Percentiles rank a stretch among this genome's conserved stretches.
Evolutionary conservation across 2,888 invertebrate genomes (phyloP).

Genomic region (Terebella lapidaria): DNA sequence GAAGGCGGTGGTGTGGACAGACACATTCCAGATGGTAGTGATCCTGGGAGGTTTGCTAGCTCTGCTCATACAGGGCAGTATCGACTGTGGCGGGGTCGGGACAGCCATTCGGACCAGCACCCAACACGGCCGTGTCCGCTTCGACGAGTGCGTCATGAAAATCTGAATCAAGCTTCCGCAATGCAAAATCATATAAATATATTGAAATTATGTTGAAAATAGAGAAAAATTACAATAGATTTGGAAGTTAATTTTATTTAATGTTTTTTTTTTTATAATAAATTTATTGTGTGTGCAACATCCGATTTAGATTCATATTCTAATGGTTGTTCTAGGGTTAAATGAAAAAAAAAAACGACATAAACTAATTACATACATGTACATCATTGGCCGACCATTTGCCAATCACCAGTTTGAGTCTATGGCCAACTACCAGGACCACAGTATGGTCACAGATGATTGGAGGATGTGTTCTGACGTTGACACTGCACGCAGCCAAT

Average conservation of each 20-base stretch:
- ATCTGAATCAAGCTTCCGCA: too few species aligned
- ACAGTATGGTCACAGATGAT: conserved; percentile 79
- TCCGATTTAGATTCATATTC: too few species aligned
- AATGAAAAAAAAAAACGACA: too few species aligned
- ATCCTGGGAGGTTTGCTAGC: conserved; percentile 49
- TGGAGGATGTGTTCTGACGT: conserved; percentile 86
- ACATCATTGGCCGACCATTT: too few species aligned
- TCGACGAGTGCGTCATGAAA: background rate
- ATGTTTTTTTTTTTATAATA: too few species aligned
- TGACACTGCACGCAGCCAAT: conserved; percentile 84
- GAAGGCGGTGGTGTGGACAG: conserved; percentile 30
- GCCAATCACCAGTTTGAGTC: conserved; percentile 67
- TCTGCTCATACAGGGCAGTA: conserved; percentile 40
- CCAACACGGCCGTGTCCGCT: conserved; percentile 33
- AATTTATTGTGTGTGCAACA: too few species aligned
- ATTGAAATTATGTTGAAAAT: too few species aligned
- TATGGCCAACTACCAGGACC: conserved; percentile 76
- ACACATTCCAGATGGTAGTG: conserved; percentile 52
- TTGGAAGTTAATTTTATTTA: too few species aligned
- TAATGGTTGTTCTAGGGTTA: too few species aligned
- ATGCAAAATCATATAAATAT: too few species aligned
- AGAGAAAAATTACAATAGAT: too few species aligned
- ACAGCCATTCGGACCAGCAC: conserved; percentile 34
- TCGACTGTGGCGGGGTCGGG: conserved; percentile 39
- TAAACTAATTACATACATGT: too few species aligned